These are phyloP conservation scores for Plectrocnemia conspersa DNA, from an alignment of 1,140 invertebrate species.

Conservation along the genomic window DNA sequence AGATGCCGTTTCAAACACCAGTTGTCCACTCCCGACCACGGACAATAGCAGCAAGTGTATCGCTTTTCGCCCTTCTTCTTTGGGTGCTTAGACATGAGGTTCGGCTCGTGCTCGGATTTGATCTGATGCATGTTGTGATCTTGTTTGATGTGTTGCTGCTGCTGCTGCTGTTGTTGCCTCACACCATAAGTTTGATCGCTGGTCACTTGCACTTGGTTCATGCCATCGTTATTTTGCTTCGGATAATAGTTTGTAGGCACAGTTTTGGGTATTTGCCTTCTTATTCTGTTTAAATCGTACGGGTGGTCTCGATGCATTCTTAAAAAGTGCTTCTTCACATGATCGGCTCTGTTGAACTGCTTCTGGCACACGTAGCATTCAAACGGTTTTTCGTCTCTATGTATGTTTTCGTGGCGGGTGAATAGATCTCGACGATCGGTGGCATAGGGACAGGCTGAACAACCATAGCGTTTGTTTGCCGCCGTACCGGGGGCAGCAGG, in stretches of 20 bases:
- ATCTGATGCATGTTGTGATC: constrained; percentile 29
- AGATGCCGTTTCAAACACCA: constrained; percentile 89
- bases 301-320: constrained; percentile 82
- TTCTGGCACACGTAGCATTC: constrained; percentile 88
- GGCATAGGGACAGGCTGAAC: constrained; percentile 80
- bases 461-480: constrained; percentile 71
- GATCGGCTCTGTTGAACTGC: constrained; percentile 90
- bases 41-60: constrained; percentile 81
- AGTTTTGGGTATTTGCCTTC: constrained; percentile 54
- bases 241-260: constrained; percentile 39
- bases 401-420: constrained; percentile 94
- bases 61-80: constrained; percentile 55
- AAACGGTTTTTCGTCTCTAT: constrained; percentile 89
- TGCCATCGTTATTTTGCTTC: constrained; percentile 31
- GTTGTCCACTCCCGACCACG: constrained; percentile 89
- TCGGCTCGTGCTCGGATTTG: constrained; percentile 31
- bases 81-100: constrained; percentile 12
- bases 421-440: constrained; percentile 90
- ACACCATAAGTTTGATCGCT: constrained; percentile 35
- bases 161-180: constrained; percentile 33
- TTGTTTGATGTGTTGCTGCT: constrained; percentile 25
- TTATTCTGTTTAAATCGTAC: constrained; percentile 80
- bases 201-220: constrained; percentile 17
- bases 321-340: constrained; percentile 90
- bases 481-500: constrained; percentile 35